Evolutionary conservation across 2,797 vertebrate species (phyloP).

Genomic region (Pogonophryne albipinna): DNA sequence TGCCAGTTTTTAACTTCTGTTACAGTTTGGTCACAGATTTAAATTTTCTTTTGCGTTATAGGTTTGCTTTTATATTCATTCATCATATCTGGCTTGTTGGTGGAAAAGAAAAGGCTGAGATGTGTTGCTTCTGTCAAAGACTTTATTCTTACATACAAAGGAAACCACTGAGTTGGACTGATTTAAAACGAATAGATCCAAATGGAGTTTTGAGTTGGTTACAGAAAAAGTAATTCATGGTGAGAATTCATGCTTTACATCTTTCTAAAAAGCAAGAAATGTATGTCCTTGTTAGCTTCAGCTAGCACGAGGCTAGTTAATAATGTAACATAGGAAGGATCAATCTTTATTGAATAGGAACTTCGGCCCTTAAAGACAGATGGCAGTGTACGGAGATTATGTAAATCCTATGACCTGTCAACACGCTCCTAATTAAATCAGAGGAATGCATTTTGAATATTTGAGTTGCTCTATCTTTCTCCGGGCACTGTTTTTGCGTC

Average conservation of each 20-base stretch:
- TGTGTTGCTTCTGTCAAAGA: conserved; percentile 15
- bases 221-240: not conserved
- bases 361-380: not conserved
- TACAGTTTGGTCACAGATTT: conserved; percentile 71
- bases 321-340: conserved; percentile 51
- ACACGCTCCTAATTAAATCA: conserved; percentile 25
- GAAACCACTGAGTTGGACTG: conserved; percentile 42
- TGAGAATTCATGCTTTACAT: conserved; percentile 11
- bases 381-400: not conserved
- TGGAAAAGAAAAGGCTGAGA: conserved; percentile 28
- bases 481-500: conserved; percentile 38
- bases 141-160: conserved; percentile 21
- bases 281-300: conserved; percentile 11
- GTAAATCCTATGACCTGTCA: conserved; percentile 18
- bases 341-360: conserved; percentile 29
- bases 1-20: conserved; percentile 66
- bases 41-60: conserved; percentile 53
- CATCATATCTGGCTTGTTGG: conserved; percentile 37
- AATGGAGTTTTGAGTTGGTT: conserved; percentile 26
- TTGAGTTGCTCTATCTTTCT: conserved; percentile 29
- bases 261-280: conserved; percentile 12
- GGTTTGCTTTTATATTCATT: conserved; percentile 59
- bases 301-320: conserved; percentile 12
- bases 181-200: conserved; percentile 18
- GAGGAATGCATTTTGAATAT: conserved; percentile 33